These are phyloP conservation scores for Brachionus angularis DNA, from an alignment of 1,140 invertebrate species.

Conservation along the genomic window DNA sequence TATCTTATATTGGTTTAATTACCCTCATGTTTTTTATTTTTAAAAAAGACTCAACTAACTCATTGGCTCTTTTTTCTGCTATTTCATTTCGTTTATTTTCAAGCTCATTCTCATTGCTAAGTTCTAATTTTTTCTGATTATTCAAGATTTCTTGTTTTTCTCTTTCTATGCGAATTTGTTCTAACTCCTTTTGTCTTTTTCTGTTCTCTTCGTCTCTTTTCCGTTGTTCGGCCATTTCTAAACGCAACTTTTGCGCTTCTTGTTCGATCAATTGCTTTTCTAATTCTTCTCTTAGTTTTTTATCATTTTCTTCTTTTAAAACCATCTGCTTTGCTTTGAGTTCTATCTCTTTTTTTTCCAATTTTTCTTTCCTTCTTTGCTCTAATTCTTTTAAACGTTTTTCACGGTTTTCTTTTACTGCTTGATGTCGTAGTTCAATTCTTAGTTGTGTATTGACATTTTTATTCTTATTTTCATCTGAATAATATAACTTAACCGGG, in stretches of 20 bases:
- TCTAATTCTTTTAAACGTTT: conserved; percentile 50
- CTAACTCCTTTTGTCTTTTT: conserved; percentile 1
- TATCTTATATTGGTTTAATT: no score
- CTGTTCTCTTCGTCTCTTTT: conserved; percentile 48
- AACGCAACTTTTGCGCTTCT: conserved; percentile 53
- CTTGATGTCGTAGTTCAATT: conserved; percentile 51
- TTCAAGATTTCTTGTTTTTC: conserved; percentile 5
- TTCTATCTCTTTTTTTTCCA: conserved; percentile 51
- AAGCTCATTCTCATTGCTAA: background rate
- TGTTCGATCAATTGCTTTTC: conserved; percentile 53
- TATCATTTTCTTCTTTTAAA: conserved; percentile 52
- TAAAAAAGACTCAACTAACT: conserved; percentile 17
- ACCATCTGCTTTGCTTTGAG: conserved; percentile 51
- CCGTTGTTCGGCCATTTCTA: conserved; percentile 53
- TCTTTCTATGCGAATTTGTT: background rate
- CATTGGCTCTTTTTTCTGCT: conserved; percentile 30
- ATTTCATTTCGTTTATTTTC: conserved; percentile 21
- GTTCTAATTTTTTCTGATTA: conserved; percentile 15
- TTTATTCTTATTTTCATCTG: conserved; percentile 46
- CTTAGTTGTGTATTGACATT: conserved; percentile 49
- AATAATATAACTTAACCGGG: conserved; percentile 47
- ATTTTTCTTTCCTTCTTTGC: conserved; percentile 47
- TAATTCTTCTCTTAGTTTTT: conserved; percentile 47
- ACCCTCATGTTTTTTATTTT: conserved; percentile 3
- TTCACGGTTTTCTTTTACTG: conserved; percentile 55